Percentiles rank a stretch among this genome's conserved stretches.
Evolutionary conservation across 30 jellyfish, hydroid and myxozoan species (phyloP).

Genomic region (Euphysa ruthae): DNA sequence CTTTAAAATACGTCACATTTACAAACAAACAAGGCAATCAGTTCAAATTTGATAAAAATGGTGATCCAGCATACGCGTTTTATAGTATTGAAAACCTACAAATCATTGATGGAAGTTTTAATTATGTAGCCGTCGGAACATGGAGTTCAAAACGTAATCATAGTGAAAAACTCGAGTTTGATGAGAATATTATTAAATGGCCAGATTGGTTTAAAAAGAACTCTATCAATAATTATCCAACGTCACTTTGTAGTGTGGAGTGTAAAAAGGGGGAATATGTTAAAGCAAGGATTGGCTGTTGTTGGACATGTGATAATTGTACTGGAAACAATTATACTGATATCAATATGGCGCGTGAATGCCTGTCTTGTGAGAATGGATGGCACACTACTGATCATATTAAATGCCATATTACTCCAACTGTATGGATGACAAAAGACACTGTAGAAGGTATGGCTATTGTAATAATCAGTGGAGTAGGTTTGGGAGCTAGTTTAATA

Average conservation of each 20-base stretch:
- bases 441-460: constrained; percentile 59
- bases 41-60: constrained; percentile 41
- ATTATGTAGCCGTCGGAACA: constrained; percentile 48
- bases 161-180: neutral
- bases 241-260: constrained; percentile 56
- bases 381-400: constrained; percentile 38
- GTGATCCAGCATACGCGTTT: constrained; percentile 58
- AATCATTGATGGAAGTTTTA: constrained; percentile 19
- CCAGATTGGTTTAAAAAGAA: constrained; percentile 25
- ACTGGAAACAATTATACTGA: constrained; percentile 22
- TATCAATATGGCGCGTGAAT: constrained; percentile 34
- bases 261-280: constrained; percentile 68
- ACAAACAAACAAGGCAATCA: constrained; percentile 28
- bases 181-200: constrained; percentile 39
- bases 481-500: constrained; percentile 22
- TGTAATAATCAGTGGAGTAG: constrained; percentile 33
- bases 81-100: constrained; percentile 68
- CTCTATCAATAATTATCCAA: neutral
- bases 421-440: constrained; percentile 19
- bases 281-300: constrained; percentile 62
- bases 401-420: constrained; percentile 65
- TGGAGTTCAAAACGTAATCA: constrained; percentile 40
- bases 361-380: constrained; percentile 40
- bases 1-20: constrained; percentile 34
- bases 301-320: constrained; percentile 80